Evolutionary conservation across 2,797 vertebrate species (phyloP), one percentile per base, ranked within the genome.

Genomic region (Gymnoscopelus microlampas): DNA sequence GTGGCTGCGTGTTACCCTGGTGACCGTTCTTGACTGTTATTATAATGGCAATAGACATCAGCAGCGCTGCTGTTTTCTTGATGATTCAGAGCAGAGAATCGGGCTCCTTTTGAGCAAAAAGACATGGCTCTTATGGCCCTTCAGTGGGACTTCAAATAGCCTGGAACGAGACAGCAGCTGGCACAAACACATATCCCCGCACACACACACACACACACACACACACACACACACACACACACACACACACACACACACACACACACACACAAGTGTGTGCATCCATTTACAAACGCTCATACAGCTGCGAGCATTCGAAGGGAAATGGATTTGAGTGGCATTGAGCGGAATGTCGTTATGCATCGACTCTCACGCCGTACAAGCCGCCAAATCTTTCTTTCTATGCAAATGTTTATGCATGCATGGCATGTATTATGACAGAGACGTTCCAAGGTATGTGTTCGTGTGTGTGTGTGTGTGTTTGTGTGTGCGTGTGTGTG

Each of bases 11-110:
- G 73, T 66, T 66, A 53, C 74, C 68, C 71, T 48, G 58, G 71
- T 56, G 79, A 72, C 76, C 29, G 50, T 53, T 77, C 13, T 2
- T 8, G 70, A 71, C n/a, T 63, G 29, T 53, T 83, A 75, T 70
- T 77, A 49, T 80, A 72, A 78, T 66, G 19, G 10, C 53, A 50
- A 55, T 56, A 14, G 51, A 74, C 66, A 71, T 60, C 69, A 77
- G 66, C 53, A 12, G 58, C 55, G 24, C 23, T 8, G 24, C 60
- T 79, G 57, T 53, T 63, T 78, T 80, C 39, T 54, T 77, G 70
- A 79, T 77, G 68, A 80, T 79, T 85, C 84, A 86, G 81, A 79
- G 82, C 67, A 80, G 76, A 80, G 63, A 76, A 70, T 78, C 51
- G 71, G 58, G 56, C 59, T 74, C 70, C 55, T 73, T 39, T 54